Percentiles rank a stretch among this genome's conserved stretches.
phyloP scores from a whole-genome alignment of 2,888 invertebrate species.

The Heliconius charithonia region DNA sequence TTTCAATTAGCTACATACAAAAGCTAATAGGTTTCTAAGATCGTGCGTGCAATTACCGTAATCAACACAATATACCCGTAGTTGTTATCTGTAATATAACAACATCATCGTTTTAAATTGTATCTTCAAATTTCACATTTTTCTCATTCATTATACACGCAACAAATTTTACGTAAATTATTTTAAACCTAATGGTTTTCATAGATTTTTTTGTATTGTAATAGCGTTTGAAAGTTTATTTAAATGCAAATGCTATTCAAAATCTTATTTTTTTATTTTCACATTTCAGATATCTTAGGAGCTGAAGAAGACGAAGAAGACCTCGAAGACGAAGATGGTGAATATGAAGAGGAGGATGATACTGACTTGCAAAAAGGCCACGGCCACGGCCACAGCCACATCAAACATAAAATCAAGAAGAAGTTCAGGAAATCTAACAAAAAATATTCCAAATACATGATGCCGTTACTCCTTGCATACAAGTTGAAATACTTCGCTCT shows the following conservation, averaged over 20 bases:
- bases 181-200: not conserved
- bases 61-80: not conserved
- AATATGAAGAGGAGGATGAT: slow-evolving; percentile 61
- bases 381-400: not conserved
- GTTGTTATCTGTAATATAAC: not conserved
- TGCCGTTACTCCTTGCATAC: slow-evolving; percentile 91
- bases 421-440: slow-evolving; percentile 58
- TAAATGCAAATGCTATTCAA: not conserved
- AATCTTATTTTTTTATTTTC: not conserved
- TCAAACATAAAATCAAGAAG: slow-evolving; percentile 52
- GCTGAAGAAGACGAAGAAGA: slow-evolving; percentile 63
- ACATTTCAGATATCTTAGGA: slow-evolving; percentile 71
- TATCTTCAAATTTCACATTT: slow-evolving; percentile 13
- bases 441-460: slow-evolving; percentile 86
- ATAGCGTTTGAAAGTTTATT: not conserved
- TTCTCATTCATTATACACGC: not conserved
- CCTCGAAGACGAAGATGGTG: slow-evolving; percentile 62
- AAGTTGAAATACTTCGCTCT: slow-evolving; percentile 92
- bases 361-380: slow-evolving; percentile 17
- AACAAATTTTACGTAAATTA: not conserved
- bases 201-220: not conserved
- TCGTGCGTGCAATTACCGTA: slow-evolving; percentile 6
- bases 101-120: slow-evolving; percentile 11
- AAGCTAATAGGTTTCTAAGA: slow-evolving; percentile 1
- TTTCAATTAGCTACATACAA: not conserved